Base-by-base conservation (phyloP, 1,140 invertebrate genomes). In the Drosophila virilis region DNA sequence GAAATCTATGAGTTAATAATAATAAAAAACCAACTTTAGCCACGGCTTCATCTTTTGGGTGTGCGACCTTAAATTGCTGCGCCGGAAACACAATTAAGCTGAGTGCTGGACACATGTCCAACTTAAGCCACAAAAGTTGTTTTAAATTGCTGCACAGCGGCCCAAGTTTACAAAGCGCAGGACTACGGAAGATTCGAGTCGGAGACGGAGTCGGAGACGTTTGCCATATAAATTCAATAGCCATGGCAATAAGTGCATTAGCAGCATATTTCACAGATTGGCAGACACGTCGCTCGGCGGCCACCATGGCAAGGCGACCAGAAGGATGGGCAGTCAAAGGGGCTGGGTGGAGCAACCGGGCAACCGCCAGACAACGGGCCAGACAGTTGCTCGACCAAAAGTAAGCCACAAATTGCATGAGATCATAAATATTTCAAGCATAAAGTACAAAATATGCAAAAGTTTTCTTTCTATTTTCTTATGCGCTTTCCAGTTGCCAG, bases 401-500 rank as follows among this genome's bases (percentile, higher is more conserved):
- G 84, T 89, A 89, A 89, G 84, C 84, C 84, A 89, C 84, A 89
- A 89, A 89, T 89, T 89, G 84, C 84, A 89, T 78, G 84, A 89
- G 84, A 89, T 89, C 84, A 89, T 89, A 89, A 89, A 89, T 89
- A 89, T 89, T 89, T 89, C 84, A 89, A 84, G 84, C 84, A 89
- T 89, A 89, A 89, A 89, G 80, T 89, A 89, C 84, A 84, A 89
- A 89, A 89, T 89, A 89, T 89, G 84, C 84, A 89, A 89, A 89
- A 89, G 84, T 89, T 88, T 84, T 80, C 46, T 65, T 60, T 52
- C 38, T 33, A 40, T 38, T 59, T 69, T 65, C 52, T 54, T 43
- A 12, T 46, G 46, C 46, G 17, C 9, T 43, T 42, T 52, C 42
- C 62, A 62, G 62, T 72, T 81, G 55, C 82, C 75, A 61, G 17